Conservation (phyloP, 2,888 invertebrate species). For the Exephanes ischioxanthus region DNA sequence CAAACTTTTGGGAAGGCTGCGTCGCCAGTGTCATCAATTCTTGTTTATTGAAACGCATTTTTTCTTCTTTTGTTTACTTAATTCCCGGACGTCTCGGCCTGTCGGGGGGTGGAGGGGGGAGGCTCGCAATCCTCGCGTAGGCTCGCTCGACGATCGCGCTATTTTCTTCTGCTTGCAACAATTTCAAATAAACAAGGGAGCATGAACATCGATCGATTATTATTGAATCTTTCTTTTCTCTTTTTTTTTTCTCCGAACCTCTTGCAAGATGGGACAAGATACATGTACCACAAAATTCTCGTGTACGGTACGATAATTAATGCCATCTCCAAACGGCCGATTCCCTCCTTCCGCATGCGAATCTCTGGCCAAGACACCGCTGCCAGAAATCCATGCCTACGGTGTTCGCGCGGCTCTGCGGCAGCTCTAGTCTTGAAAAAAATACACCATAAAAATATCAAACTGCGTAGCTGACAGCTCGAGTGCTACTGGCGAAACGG, state of each 20-base stretch:
- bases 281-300: background rate
- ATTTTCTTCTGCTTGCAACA: constrained; percentile 7
- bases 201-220: constrained; percentile 18
- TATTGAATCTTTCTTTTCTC: background rate
- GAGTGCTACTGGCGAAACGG: background rate
- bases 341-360: background rate
- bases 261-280: background rate
- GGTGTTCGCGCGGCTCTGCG: background rate
- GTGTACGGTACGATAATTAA: constrained; percentile 1
- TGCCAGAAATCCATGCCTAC: constrained; percentile 14
- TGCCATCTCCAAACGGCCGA: constrained; percentile 10
- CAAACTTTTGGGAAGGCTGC: constrained; percentile 95
- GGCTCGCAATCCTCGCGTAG: background rate
- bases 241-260: constrained; percentile 8
- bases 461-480: constrained; percentile 30
- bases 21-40: constrained; percentile 94
- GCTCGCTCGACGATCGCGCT: background rate
- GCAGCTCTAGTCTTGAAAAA: background rate
- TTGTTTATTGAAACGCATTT: constrained; percentile 96
- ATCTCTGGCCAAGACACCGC: background rate
- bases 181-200: constrained; percentile 17
- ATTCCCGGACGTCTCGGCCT: background rate
- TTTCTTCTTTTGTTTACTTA: constrained; percentile 24
- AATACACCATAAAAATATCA: constrained; percentile 6
- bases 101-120: background rate